Conservation (phyloP, 2,113 vertebrate genomes). For the Anseranas semipalmata region DNA sequence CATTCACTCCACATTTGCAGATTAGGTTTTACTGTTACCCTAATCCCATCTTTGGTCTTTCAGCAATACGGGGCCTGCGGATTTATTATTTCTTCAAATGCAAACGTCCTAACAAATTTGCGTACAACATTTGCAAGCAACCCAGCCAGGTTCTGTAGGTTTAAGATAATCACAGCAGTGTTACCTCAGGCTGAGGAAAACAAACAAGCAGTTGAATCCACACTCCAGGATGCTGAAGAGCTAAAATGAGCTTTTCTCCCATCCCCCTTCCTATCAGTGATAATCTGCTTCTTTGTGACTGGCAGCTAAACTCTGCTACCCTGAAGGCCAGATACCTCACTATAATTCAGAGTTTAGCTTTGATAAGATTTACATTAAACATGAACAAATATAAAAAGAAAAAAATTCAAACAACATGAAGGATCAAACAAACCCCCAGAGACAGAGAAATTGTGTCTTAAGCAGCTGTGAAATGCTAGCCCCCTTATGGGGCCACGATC, state of each 20-base stretch:
- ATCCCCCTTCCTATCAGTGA: background rate
- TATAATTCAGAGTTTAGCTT: fast-evolving
- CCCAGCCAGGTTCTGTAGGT: background rate
- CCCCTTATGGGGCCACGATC: background rate
- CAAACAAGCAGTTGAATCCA: background rate
- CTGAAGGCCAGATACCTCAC: background rate
- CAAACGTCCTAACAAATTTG: background rate
- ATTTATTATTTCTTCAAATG: background rate
- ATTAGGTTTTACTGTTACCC: background rate
- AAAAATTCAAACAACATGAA: background rate
- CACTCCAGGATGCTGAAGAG: background rate
- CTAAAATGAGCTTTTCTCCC: background rate
- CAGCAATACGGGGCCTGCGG: background rate
- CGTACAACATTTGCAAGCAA: background rate
- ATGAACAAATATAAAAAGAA: background rate
- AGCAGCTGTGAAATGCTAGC: background rate
- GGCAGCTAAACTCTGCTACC: background rate
- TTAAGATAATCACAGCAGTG: background rate
- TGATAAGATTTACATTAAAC: background rate
- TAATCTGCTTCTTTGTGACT: background rate
- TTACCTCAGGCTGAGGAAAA: background rate
- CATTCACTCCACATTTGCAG: background rate
- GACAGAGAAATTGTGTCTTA: background rate
- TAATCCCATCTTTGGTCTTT: background rate
- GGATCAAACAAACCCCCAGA: slow-evolving; percentile 8